Evolutionary conservation across 1,140 invertebrate genomes (phyloP), one percentile per base, ranked within the genome.

Genomic region (Drosophila arawakana): DNA sequence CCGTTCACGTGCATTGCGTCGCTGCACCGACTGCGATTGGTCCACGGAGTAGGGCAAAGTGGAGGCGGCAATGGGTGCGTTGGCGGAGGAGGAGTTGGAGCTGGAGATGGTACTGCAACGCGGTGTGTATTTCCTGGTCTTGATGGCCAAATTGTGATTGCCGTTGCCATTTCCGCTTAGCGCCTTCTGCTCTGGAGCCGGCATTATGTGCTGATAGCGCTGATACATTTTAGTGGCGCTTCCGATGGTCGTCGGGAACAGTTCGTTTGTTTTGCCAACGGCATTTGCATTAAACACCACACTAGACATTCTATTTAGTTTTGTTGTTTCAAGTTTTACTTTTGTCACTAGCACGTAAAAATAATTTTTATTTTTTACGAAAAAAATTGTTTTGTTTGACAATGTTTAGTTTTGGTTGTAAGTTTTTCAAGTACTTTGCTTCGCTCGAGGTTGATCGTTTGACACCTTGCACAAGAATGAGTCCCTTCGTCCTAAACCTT

Each of bases 1-100:
- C 41, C 98, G 93, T 92, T 99, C 98, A 0, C 98, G 94, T 13
- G 98, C 98, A 92, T 99, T 99, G 76, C 98, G 94, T 47, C 97
- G 93, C 1, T 97, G 97, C 7, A 98, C 97, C 0, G 97, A 97
- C 13, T 97, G 97, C 43, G 96, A 96, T 15, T 89, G 84, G 50
- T 89, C 84, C 25, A 89, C 84, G 3, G 65, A 78, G 75, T 95
- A 95, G 0, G 94, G 94, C 92, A 90, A 96, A 95, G 86, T 21
- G 92, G 79, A 74, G 93, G 57, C 41, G 93, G 57, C 41, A 30
- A 69, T 73, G 1, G 76, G 62, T 8, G 49, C 44, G 44, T 44
- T 34, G 18, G 18, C 18, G 25, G 92, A 92, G 61, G 91, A 96
- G 95, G 88, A 35, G 90, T 76, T 57, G 81, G 74, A 77, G 93